These are phyloP conservation scores for Anseranas semipalmata DNA, from an alignment of 2,113 vertebrate species.

Conservation along the genomic window DNA sequence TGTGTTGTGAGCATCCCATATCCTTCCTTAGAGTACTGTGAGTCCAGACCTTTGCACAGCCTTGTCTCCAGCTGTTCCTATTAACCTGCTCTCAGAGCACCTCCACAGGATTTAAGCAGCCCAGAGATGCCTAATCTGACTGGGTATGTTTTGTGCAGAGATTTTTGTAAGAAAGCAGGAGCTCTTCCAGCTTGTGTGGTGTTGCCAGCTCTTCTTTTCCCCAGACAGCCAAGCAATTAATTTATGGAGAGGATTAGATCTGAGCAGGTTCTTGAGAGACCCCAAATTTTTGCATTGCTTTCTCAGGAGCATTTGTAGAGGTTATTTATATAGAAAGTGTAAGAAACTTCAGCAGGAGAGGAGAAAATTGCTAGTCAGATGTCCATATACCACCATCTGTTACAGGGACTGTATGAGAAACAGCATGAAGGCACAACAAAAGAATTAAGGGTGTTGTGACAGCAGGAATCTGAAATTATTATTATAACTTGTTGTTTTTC, in stretches of 20 bases:
- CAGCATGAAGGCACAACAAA: not conserved
- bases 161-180: not conserved
- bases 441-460: not conserved
- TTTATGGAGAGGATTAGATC: not conserved
- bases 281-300: not conserved
- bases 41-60: not conserved
- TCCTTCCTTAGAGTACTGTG: not conserved
- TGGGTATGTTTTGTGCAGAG: not conserved
- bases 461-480: not conserved
- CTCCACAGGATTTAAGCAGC: not conserved
- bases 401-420: not conserved
- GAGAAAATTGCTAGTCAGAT: not conserved
- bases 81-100: not conserved
- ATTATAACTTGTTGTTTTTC: not conserved
- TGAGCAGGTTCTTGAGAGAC: not conserved
- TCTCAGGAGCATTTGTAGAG: not conserved
- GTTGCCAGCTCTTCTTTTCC: not conserved
- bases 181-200: not conserved
- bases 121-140: not conserved
- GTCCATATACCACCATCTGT: not conserved
- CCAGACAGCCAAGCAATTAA: not conserved
- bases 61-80: not conserved
- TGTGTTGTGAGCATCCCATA: rapidly evolving
- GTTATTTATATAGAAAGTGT: not conserved
- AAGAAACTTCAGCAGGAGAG: not conserved